Base-by-base conservation (phyloP, 2,797 vertebrate species). In the Anguilla marmorata region DNA sequence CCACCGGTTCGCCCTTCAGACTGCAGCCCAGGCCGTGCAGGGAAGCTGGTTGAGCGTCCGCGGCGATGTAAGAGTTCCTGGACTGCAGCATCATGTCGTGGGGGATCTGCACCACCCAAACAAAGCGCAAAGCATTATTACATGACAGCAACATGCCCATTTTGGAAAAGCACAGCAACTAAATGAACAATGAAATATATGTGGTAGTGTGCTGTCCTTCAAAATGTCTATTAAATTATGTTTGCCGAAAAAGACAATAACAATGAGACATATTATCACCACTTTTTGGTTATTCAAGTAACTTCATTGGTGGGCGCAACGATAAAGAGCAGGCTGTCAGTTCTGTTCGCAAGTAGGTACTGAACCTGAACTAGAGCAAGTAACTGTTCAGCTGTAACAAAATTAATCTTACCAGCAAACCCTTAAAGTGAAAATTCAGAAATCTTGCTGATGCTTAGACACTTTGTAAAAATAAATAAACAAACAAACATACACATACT, bases 81-180 rank as follows among this genome's bases (percentile, higher is more conserved):
- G 96, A 94, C 92, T 97, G 97, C 1, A 96, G 92, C 93, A 97
- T 94, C 94, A 97, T 96, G 85, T 97, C 97, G 0, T 97, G 97
- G 58, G 97, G 96, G 14, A 98, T 95, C 97, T 97, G 86, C 50
- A 5, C 27, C 27, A 33, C 60, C 58, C 63, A 56, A 87, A 41
- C 11, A 85, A 82, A 80, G 14, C 58, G 2, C 54, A 54, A 63
- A 24, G 66, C 21, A 54, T 14, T 3, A 3, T 54, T n/a, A 80
- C 0, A 3, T 80, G 19, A 48, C 41, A 45, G 6, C 7, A 12
- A 33, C 27, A 37, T 14, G 19, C 19, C 8, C 6, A 76, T 37
- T 76, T 76, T 76, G 30, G 27, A 37, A 30, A 37, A 69, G 24
- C n/a, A 27, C 63, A 21, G 5, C 5, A 76, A 6, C 30, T 37